These are phyloP conservation scores for Drosophila differens DNA, from an alignment of 2,888 invertebrate genomes.

Conservation along the genomic window DNA sequence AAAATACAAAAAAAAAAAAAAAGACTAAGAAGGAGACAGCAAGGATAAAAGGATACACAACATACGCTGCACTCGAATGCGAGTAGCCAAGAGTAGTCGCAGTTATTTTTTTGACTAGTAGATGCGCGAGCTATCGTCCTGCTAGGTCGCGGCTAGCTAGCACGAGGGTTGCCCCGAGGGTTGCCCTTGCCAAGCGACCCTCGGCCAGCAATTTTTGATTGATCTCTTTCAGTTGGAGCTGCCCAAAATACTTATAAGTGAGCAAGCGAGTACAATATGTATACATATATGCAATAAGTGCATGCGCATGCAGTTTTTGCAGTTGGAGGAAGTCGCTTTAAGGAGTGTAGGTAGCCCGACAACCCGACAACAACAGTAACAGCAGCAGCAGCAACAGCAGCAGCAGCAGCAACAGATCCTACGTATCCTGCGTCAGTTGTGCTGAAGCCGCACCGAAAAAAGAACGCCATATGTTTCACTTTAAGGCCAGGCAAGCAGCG, in stretches of 20 bases:
- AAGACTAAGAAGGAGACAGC: slow-evolving; percentile 3
- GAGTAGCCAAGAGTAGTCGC: slow-evolving; percentile 28
- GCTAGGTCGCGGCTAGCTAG: slow-evolving; percentile 19
- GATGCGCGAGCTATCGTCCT: slow-evolving; percentile 38
- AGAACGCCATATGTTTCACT: slow-evolving; percentile 70
- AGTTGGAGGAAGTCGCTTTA: slow-evolving; percentile 50
- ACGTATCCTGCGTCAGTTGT: slow-evolving; percentile 80
- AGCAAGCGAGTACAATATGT: slow-evolving; percentile 2
- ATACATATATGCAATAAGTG: slow-evolving; percentile 32
- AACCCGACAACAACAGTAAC: neutral
- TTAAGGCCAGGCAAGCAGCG: slow-evolving; percentile 43
- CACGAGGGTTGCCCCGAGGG: slow-evolving; percentile 40
- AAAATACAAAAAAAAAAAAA: slow-evolving; percentile 1
- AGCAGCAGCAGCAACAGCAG: slow-evolving; percentile 1
- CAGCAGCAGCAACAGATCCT: slow-evolving; percentile 52
- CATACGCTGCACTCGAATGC: slow-evolving; percentile 21
- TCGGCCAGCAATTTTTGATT: slow-evolving; percentile 57
- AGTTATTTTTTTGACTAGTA: slow-evolving; percentile 21
- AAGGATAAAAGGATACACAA: slow-evolving; percentile 8
- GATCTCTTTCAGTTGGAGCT: slow-evolving; percentile 58
- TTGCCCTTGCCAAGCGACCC: slow-evolving; percentile 31
- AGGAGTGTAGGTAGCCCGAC: slow-evolving; percentile 47
- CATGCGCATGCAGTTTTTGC: slow-evolving; percentile 36
- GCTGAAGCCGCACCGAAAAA: slow-evolving; percentile 66
- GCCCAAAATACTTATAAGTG: slow-evolving; percentile 11